A percentile compares a stretch with the other conserved stretches of the same genome.
Conservation (phyloP, 92 coral and sea anemone genomes). For the Hydrozoanthus gracilis region DNA sequence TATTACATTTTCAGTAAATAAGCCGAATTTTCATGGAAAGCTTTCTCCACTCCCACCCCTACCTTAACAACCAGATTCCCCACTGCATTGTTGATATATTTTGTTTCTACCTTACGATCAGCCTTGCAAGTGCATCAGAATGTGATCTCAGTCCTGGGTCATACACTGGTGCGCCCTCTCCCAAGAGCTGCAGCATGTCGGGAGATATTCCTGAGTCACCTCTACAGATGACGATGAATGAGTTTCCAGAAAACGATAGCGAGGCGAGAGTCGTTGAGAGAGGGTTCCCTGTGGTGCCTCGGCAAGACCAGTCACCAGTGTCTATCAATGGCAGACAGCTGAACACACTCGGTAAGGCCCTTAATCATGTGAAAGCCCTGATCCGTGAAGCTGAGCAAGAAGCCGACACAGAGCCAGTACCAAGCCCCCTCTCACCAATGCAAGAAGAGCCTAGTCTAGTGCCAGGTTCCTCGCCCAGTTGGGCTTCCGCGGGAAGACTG, state of each 20-base stretch:
- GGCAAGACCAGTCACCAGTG: neutral
- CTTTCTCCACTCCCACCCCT: too few relatives aligned
- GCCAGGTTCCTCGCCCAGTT: conserved; percentile 67
- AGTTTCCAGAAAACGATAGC: conserved; percentile 2
- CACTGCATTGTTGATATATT: neutral
- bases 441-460: conserved; percentile 74
- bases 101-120: neutral
- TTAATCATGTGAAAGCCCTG: conserved; percentile 90
- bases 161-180: conserved; percentile 21
- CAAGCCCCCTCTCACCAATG: conserved; percentile 77
- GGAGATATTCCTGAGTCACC: conserved; percentile 43
- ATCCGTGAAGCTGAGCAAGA: conserved; percentile 95
- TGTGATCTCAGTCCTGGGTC: conserved; percentile 25
- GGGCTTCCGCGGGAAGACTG: conserved; percentile 67
- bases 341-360: conserved; percentile 79
- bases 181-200: conserved; percentile 35
- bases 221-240: conserved; percentile 17
- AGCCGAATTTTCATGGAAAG: too few relatives aligned
- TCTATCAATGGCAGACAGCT: conserved; percentile 49
- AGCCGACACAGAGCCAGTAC: conserved; percentile 75
- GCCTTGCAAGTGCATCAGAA: neutral
- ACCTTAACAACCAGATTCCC: too few relatives aligned
- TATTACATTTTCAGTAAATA: too few relatives aligned
- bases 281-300: neutral
- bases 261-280: neutral